Percentiles rank a stretch among this genome's conserved stretches.
Conservation (phyloP, 2,888 invertebrate genomes). For the Venusia cambrica region DNA sequence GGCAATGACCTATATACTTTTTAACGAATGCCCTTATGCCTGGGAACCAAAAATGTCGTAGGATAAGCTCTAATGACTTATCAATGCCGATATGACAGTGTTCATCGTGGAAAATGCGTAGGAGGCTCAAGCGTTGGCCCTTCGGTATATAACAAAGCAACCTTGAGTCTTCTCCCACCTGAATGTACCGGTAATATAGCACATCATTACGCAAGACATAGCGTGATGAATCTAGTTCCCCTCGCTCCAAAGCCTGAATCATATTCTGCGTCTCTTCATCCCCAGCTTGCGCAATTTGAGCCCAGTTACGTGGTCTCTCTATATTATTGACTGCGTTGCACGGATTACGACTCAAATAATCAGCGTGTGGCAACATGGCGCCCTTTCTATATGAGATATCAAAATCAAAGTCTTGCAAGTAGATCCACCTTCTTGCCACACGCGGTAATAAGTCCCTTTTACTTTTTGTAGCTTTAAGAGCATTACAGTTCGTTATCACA, state of each 20-base stretch:
- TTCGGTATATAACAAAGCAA: slow-evolving; percentile 33
- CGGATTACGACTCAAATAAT: neutral
- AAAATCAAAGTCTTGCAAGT: slow-evolving; percentile 32
- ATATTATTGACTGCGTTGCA: too few species aligned
- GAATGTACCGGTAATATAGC: slow-evolving; percentile 20
- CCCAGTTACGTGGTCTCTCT: slow-evolving; percentile 26
- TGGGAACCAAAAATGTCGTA: slow-evolving; percentile 34
- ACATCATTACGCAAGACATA: slow-evolving; percentile 22
- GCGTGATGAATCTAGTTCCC: slow-evolving; percentile 24
- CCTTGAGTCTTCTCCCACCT: slow-evolving; percentile 24
- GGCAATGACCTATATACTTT: slow-evolving; percentile 28
- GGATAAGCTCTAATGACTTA: slow-evolving; percentile 23
- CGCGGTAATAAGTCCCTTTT: slow-evolving; percentile 33
- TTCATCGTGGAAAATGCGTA: slow-evolving; percentile 34
- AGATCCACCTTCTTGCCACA: slow-evolving; percentile 17
- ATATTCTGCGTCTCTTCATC: slow-evolving; percentile 30
- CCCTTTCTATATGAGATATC: slow-evolving; percentile 30
- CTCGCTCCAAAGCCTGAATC: slow-evolving; percentile 24
- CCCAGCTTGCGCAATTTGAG: slow-evolving; percentile 27
- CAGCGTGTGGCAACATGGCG: slow-evolving; percentile 23
- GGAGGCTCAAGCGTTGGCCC: slow-evolving; percentile 31
- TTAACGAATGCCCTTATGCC: slow-evolving; percentile 18
- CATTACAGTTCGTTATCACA: slow-evolving; percentile 36
- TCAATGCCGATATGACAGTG: slow-evolving; percentile 27
- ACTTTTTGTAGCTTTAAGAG: slow-evolving; percentile 27